Conservation (phyloP, 2,113 vertebrate genomes). For the Melanocharis versteri region DNA sequence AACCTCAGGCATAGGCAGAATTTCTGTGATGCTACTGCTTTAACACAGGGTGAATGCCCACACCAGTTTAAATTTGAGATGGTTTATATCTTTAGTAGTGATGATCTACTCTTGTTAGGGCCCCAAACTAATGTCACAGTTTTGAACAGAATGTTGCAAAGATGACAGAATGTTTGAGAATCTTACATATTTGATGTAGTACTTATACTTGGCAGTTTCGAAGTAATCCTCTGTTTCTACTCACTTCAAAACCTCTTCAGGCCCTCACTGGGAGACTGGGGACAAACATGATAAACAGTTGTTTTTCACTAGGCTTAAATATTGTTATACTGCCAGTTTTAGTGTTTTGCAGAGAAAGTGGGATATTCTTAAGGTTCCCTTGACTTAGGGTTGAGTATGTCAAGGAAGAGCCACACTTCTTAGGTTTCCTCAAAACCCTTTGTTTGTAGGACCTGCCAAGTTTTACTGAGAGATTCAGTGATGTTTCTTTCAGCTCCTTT, state of each 20-base stretch:
- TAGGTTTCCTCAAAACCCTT: not conserved
- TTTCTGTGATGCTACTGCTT: not conserved
- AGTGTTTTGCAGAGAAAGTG: not conserved
- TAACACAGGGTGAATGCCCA: not conserved
- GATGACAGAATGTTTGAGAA: not conserved
- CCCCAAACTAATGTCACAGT: not conserved
- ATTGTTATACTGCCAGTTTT: not conserved
- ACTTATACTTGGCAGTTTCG: accelerated
- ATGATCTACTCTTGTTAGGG: not conserved
- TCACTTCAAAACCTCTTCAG: not conserved
- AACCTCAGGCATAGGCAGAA: not conserved
- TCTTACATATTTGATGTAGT: not conserved
- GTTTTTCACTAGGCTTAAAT: not conserved
- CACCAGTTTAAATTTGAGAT: not conserved
- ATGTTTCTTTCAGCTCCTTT: not conserved
- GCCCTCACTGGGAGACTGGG: not conserved
- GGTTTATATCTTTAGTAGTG: not conserved
- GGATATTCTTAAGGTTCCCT: not conserved
- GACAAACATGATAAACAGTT: not conserved
- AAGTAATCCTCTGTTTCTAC: not conserved
- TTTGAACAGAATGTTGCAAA: not conserved
- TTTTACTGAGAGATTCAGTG: not conserved
- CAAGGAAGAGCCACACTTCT: not conserved
- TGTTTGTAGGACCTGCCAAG: not conserved
- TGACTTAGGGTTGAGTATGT: not conserved